Conservation (phyloP, 2,113 vertebrate genomes). For the Suncus etruscus region DNA sequence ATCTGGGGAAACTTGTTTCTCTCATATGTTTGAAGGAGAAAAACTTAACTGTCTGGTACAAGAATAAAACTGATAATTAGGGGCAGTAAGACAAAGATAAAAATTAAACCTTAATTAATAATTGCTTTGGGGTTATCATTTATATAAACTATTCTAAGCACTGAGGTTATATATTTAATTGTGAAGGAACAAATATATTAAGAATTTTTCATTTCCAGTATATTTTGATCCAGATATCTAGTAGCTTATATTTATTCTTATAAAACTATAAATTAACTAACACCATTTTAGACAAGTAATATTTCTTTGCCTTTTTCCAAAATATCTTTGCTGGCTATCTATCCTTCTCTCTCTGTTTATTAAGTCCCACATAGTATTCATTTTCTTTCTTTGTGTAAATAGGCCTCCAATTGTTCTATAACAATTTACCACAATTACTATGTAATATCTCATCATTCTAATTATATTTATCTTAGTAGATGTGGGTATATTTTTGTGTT, state of each 20-base stretch:
- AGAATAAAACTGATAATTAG: neutral
- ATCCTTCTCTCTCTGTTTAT: neutral
- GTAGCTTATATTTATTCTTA: neutral
- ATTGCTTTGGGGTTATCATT: neutral
- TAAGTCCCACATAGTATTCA: neutral
- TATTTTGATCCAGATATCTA: neutral
- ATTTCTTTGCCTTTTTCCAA: neutral
- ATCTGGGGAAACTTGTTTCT: neutral
- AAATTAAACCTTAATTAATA: neutral
- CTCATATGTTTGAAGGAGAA: neutral
- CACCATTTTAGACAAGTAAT: rapidly evolving
- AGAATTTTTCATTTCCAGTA: neutral
- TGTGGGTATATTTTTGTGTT: neutral
- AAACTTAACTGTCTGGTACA: neutral
- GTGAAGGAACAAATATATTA: neutral
- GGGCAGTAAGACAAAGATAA: neutral
- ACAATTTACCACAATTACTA: neutral
- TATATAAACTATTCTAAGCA: neutral
- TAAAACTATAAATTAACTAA: slow-evolving; percentile 17
- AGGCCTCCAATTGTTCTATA: neutral
- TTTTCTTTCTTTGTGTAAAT: neutral
- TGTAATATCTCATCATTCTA: neutral
- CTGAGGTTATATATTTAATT: neutral
- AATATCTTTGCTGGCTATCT: neutral
- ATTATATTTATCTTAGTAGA: neutral